These are phyloP conservation scores for Labrus mixtus DNA, from an alignment of 2,113 vertebrate genomes.

Conservation along the genomic window DNA sequence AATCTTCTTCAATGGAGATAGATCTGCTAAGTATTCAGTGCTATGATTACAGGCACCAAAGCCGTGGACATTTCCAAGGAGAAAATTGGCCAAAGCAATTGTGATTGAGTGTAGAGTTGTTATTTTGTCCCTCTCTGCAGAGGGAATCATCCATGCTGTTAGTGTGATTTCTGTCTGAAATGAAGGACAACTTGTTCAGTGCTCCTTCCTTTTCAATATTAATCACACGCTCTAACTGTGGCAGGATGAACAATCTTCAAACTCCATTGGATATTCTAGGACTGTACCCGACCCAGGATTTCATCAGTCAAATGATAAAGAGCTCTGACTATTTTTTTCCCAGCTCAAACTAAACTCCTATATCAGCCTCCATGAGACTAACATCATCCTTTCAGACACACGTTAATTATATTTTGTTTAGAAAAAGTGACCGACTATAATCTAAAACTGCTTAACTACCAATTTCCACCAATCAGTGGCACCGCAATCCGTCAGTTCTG, in stretches of 20 bases:
- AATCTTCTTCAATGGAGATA: conserved; percentile 26
- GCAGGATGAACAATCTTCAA: neutral
- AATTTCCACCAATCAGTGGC: too few relatives aligned
- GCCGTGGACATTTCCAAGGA: conserved; percentile 8
- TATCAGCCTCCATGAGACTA: too few relatives aligned
- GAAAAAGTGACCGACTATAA: too few relatives aligned
- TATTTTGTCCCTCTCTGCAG: conserved; percentile 21
- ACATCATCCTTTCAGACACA: too few relatives aligned
- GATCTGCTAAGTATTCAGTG: conserved; percentile 34
- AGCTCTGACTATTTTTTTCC: too few relatives aligned
- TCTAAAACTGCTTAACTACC: too few relatives aligned
- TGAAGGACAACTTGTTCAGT: neutral
- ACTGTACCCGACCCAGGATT: too few relatives aligned
- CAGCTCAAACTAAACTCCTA: too few relatives aligned
- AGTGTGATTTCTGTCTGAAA: conserved; percentile 15
- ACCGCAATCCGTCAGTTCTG: too few relatives aligned
- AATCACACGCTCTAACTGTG: neutral
- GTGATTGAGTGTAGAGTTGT: conserved; percentile 15
- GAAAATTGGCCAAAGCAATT: neutral
- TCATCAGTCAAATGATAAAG: too few relatives aligned
- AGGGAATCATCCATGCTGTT: conserved; percentile 9
- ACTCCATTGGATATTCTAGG: neutral
- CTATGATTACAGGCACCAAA: conserved; percentile 30
- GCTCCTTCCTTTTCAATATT: conserved; percentile 4
- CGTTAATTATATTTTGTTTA: too few relatives aligned